Conservation (phyloP, 2,888 invertebrate species). For the Trichopria drosophilae region DNA sequence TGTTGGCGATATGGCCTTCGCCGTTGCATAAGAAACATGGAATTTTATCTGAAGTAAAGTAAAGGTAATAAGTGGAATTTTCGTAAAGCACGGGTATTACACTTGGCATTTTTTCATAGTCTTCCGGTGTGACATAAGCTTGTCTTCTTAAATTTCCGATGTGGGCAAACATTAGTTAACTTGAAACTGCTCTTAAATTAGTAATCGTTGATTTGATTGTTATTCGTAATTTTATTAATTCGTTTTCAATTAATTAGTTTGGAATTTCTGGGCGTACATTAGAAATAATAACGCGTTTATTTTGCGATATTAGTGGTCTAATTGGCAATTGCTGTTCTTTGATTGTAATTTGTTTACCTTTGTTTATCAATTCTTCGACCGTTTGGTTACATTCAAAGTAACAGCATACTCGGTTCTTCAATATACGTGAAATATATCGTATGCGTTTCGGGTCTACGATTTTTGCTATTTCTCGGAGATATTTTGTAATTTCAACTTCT, state of each 20-base stretch:
- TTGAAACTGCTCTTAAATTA: too few species aligned
- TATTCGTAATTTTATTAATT: neutral
- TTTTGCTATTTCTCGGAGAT: neutral
- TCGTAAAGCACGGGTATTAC: too few species aligned
- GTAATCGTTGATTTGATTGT: neutral
- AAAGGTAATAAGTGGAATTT: neutral
- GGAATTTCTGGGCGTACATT: too few species aligned
- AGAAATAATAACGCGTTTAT: too few species aligned
- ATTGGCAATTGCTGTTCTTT: neutral
- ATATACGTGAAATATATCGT: slow-evolving; percentile 1
- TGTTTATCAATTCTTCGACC: neutral
- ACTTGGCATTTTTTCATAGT: too few species aligned
- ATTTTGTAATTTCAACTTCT: neutral
- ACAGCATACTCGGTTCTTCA: neutral
- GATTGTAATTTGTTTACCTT: neutral
- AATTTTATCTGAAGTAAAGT: too few species aligned
- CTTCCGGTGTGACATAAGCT: too few species aligned
- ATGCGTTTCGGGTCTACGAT: neutral
- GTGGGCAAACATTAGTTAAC: too few species aligned
- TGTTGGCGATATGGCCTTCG: too few species aligned
- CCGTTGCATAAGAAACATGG: too few species aligned
- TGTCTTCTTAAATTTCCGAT: too few species aligned
- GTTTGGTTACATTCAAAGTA: neutral
- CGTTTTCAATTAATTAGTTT: neutral
- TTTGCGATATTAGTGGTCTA: neutral